phyloP scores from a whole-genome alignment of 2,888 invertebrate genomes.

The Octonoba sinensis region DNA sequence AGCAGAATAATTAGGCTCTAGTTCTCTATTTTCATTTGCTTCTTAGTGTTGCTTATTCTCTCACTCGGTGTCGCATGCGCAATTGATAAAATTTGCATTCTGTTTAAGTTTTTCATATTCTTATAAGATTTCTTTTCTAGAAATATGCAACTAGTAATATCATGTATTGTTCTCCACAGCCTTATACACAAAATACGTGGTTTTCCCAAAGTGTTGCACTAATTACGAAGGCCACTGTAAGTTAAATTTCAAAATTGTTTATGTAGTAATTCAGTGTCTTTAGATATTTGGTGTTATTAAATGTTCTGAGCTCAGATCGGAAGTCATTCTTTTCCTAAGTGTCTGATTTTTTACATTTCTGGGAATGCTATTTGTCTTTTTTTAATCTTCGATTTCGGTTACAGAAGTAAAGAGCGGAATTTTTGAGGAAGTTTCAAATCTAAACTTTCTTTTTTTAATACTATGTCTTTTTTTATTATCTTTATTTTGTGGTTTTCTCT shows the following conservation, averaged over 20 bases:
- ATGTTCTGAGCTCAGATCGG: no score
- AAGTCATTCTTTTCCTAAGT: no score
- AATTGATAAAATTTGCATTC: conserved; percentile 34
- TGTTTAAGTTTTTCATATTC: conserved; percentile 34
- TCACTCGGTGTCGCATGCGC: conserved; percentile 15
- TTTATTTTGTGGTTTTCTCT: no score
- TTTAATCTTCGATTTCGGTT: no score
- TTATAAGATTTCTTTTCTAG: conserved; percentile 43
- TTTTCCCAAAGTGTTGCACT: conserved; percentile 62
- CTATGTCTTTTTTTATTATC: no score
- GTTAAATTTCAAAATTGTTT: conserved; percentile 44
- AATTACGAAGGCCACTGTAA: conserved; percentile 60
- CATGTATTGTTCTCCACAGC: conserved; percentile 51
- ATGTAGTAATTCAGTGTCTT: conserved; percentile 9
- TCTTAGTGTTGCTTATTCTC: conserved; percentile 17
- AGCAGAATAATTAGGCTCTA: no score
- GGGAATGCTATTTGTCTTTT: no score
- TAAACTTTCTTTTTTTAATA: no score
- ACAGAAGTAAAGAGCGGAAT: no score
- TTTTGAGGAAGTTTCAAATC: no score
- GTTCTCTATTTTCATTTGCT: background rate
- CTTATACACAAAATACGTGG: conserved; percentile 59
- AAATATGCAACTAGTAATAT: conserved; percentile 49
- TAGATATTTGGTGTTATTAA: conserved; percentile 16
- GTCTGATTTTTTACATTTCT: no score